phyloP scores from a whole-genome alignment of 2,113 vertebrate species.

The Strix aluco region DNA sequence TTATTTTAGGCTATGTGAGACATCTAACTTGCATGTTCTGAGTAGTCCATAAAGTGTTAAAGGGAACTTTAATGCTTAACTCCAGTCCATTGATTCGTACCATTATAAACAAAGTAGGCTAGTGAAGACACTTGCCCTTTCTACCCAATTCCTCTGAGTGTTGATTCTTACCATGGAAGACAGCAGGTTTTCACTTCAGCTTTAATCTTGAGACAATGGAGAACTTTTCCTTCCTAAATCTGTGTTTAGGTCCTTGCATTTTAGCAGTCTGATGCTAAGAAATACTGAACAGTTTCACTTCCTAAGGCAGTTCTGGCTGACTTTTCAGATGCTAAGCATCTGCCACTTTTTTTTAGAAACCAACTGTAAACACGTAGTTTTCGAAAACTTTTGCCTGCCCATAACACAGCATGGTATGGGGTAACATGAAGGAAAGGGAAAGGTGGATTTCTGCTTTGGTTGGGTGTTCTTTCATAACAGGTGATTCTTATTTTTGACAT shows the following conservation, averaged over 20 bases:
- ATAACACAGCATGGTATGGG: background rate
- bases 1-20: background rate
- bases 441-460: constrained; percentile 31
- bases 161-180: background rate
- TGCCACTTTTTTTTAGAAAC: background rate
- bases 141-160: background rate
- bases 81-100: background rate
- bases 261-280: background rate
- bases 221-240: background rate
- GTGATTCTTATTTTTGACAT: background rate
- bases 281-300: background rate
- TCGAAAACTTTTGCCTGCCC: background rate
- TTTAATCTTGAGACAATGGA: background rate
- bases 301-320: background rate
- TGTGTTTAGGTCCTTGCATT: background rate
- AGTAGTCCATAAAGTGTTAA: background rate
- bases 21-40: background rate
- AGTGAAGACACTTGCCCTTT: background rate
- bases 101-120: background rate
- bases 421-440: constrained; percentile 27
- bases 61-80: background rate
- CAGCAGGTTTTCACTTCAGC: background rate
- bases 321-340: background rate
- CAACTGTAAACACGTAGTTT: background rate
- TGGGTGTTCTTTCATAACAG: constrained; percentile 6